Base-by-base conservation (phyloP, 92 coral and sea anemone genomes). In the Meandrina meandrites region DNA sequence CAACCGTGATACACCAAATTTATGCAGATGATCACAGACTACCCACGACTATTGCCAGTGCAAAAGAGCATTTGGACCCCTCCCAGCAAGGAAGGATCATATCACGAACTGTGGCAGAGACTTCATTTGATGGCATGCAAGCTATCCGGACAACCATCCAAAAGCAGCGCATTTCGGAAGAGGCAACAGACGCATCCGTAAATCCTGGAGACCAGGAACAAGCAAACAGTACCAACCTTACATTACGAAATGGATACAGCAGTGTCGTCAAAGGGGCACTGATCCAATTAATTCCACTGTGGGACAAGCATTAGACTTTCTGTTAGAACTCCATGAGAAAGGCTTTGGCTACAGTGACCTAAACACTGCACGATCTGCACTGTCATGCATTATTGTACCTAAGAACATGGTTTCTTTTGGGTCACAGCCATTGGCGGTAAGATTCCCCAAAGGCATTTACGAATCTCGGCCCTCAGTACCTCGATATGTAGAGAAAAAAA, bases 241-340 rank as follows among this genome's bases (percentile, higher is more conserved):
- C 81, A 80, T 85, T 78, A 85, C 27, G 78, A 67, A 81, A 60
- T 68, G n/a, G n/a, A n/a, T n/a, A n/a, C n/a, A n/a, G n/a, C n/a
- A n/a, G n/a, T n/a, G n/a, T n/a, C n/a, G n/a, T n/a, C n/a, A n/a
- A n/a, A n/a, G n/a, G 92, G 87, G 36, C 81, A 51, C 69, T 90
- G 76, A 90, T 90, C 90, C 89, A 60, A 79, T 72, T 81, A 84
- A 85, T 66, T 87, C 89, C 76, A 54, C 47, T 50, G 57, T 86
- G 73, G 84, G 73, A 47, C 77, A 85, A 56, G 90, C 90, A 57
- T 37, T 86, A 58, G 62, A 85, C 40, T 90, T 90, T 68, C 53
- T 81, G 19, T 56, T 71, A 35, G 68, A 79, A 82, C 88, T n/a
- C n/a, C n/a, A n/a, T n/a, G n/a, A n/a, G n/a, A n/a, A n/a, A n/a